Conservation (phyloP, 2,888 invertebrate species). For the Harpalus rufipes region DNA sequence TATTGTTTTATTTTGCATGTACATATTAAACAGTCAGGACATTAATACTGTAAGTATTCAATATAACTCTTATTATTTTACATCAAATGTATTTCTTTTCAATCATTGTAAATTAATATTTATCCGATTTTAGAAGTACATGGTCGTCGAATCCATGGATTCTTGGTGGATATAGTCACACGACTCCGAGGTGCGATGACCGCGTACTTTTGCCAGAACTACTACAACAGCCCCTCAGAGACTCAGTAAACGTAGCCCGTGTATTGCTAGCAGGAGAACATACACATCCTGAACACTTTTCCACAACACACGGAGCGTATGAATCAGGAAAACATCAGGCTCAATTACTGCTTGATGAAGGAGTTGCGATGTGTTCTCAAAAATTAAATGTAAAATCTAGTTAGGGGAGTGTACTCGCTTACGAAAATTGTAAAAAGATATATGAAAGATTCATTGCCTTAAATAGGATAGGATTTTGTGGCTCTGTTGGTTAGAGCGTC, state of each 20-base stretch:
- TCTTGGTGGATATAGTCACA: slow-evolving; percentile 81
- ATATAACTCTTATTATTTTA: slow-evolving; percentile 10
- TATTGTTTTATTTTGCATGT: slow-evolving; percentile 5
- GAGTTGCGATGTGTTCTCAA: neutral
- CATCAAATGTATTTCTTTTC: neutral
- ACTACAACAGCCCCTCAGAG: slow-evolving; percentile 77
- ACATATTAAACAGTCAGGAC: slow-evolving; percentile 25
- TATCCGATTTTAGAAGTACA: slow-evolving; percentile 75
- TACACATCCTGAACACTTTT: slow-evolving; percentile 80
- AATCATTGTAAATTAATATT: neutral
- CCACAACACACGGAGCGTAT: slow-evolving; percentile 85
- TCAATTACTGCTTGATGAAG: slow-evolving; percentile 73
- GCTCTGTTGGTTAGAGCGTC: too few relatives aligned
- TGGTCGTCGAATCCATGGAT: slow-evolving; percentile 81
- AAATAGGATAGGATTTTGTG: too few relatives aligned
- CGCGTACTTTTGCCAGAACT: slow-evolving; percentile 74
- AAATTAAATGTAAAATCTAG: neutral
- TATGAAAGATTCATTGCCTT: too few relatives aligned
- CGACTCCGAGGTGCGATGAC: slow-evolving; percentile 78
- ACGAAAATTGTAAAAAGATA: too few relatives aligned
- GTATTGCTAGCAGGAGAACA: slow-evolving; percentile 84
- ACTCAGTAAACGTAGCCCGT: slow-evolving; percentile 75
- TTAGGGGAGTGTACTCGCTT: too few relatives aligned
- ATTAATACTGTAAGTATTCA: slow-evolving; percentile 10
- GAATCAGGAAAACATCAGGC: slow-evolving; percentile 81